Conservation (phyloP, 2,888 invertebrate species). For the Amiota minor region DNA sequence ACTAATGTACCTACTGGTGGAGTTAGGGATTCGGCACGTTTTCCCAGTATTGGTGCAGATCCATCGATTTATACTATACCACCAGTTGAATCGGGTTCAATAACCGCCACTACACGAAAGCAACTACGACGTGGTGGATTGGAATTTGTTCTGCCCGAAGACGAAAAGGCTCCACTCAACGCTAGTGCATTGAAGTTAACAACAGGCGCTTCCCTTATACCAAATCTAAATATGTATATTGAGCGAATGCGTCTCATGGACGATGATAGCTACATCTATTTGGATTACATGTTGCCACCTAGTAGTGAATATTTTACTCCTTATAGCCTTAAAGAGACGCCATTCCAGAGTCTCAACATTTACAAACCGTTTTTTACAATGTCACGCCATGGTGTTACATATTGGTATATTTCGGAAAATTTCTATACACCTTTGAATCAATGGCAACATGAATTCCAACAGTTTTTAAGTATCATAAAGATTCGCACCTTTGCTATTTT, state of each 20-base stretch:
- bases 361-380: constrained; percentile 85
- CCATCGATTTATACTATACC: too few relatives aligned
- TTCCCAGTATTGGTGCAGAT: too few relatives aligned
- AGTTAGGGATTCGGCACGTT: too few relatives aligned
- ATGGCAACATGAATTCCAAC: constrained; percentile 89
- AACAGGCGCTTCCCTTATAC: constrained; percentile 68
- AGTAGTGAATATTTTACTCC: constrained; percentile 84
- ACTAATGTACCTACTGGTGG: too few relatives aligned
- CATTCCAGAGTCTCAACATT: constrained; percentile 79
- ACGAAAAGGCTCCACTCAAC: background rate
- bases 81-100: too few relatives aligned
- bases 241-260: constrained; percentile 76
- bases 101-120: too few relatives aligned
- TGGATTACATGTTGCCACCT: constrained; percentile 83
- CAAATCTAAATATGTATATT: constrained; percentile 65
- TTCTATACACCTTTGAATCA: constrained; percentile 84
- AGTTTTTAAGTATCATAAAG: constrained; percentile 84
- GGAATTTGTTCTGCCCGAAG: too few relatives aligned
- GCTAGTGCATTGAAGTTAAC: constrained; percentile 34
- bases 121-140: too few relatives aligned
- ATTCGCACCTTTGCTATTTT: constrained; percentile 81
- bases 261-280: constrained; percentile 81
- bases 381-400: constrained; percentile 87
- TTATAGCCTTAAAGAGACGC: constrained; percentile 84
- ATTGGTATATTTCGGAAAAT: constrained; percentile 81